Base-by-base conservation (phyloP, 2,113 vertebrate genomes). In the cattle (Bos taurus) region DNA sequence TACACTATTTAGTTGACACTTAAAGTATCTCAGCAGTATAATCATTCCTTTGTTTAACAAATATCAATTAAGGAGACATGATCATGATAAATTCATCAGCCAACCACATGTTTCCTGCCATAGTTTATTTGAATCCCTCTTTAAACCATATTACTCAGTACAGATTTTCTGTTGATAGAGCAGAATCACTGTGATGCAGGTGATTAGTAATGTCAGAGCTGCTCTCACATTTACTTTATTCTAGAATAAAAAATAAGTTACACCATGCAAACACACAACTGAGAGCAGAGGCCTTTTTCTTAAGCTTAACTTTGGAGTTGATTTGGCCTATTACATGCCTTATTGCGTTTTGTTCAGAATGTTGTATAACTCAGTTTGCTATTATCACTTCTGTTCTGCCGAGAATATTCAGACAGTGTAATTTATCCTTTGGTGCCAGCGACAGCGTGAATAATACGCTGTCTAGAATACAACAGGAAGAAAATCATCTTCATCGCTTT, bases 341-440 rank as follows among this genome's bases (percentile, higher is more conserved):
- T 97, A 92, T 28, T 98, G 48, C 91, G 85, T 98, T 97, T 97
- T 2, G 0, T 83, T 95, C 94, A 93, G 96, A 97, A 93, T 81
- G 89, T 74, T 97, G 83, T 94, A 56, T 94, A 97, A 97, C 93
- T 96, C 91, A 89, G 78, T 95, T 98, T 97, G 91, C 91, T 95
- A 93, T 97, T 87, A 96, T 52, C 60, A 54, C 82, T 94, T 97
- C 95, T 91, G 74, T 95, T 97, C 95, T 92, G 90, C 88, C 0
- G 50, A 98, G 93, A 97, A 91, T 93, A 94, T 95, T 91, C 93
- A 97, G 96, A 98, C 90, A 95, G 97, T 64, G 86, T 98, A 97
- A 97, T 95, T 97, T 93, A 97, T 97, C 91, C 86, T 94, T 93
- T 74, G 93, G 46, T 94, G 91, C 89, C 86, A 94, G 86, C 1